Conservation (phyloP, 1,140 invertebrate genomes). For the Neuroterus valhalla region DNA sequence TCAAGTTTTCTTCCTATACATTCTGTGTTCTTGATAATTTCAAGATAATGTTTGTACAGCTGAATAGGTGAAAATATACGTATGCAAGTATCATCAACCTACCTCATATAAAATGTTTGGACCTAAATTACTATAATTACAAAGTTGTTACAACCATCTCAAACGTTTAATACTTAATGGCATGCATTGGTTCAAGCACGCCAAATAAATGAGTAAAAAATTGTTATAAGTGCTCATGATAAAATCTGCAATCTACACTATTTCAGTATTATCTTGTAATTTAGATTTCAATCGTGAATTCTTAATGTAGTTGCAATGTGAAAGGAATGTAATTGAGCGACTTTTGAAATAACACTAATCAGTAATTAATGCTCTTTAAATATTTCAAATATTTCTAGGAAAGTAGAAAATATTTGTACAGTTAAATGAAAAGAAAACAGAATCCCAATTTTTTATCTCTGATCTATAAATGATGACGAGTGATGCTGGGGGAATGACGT, state of each 20-base stretch:
- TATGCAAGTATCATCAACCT: too few species aligned
- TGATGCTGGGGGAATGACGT: background rate
- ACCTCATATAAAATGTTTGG: background rate
- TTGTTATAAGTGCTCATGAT: background rate
- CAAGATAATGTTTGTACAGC: too few species aligned
- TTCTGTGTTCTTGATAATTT: too few species aligned
- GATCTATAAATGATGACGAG: background rate
- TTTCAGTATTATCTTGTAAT: constrained; percentile 6
- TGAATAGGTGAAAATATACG: too few species aligned
- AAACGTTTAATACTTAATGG: background rate
- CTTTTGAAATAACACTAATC: background rate
- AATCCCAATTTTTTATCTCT: background rate
- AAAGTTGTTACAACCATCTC: background rate
- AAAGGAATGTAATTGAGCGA: background rate
- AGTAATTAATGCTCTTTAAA: background rate
- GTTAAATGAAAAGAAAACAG: too few species aligned
- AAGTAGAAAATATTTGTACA: too few species aligned
- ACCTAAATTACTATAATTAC: background rate
- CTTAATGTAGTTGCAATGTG: background rate
- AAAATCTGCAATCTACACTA: background rate
- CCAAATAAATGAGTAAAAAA: background rate
- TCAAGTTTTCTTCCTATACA: too few species aligned
- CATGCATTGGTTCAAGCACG: background rate
- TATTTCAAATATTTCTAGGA: too few species aligned
- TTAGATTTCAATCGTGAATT: background rate